Percentiles rank a stretch among this genome's conserved stretches.
These are phyloP conservation scores for Synanthedon formicaeformis DNA, from an alignment of 2,888 invertebrate species.

Conservation along the genomic window DNA sequence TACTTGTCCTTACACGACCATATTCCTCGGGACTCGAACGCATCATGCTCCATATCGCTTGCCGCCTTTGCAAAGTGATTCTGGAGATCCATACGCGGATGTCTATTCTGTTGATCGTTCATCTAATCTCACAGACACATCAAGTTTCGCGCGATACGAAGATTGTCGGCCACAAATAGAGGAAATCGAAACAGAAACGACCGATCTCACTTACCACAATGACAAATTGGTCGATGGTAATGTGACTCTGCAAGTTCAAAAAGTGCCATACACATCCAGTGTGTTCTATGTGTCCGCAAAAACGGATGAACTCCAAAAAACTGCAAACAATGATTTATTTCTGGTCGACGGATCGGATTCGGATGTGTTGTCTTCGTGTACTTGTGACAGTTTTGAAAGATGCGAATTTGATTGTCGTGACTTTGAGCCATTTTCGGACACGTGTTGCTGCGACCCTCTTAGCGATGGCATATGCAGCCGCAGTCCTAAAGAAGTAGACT, in stretches of 20 bases:
- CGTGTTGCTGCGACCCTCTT: conserved; percentile 69
- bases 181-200: conserved; percentile 30
- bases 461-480: conserved; percentile 63
- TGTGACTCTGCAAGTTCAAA: conserved; percentile 47
- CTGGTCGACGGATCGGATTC: conserved; percentile 54
- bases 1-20: conserved; percentile 63
- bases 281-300: conserved; percentile 54
- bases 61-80: conserved; percentile 47
- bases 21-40: conserved; percentile 48
- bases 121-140: conserved; percentile 61
- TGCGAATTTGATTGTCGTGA: conserved; percentile 70
- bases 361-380: conserved; percentile 68
- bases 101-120: conserved; percentile 59
- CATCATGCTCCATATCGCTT: conserved; percentile 38
- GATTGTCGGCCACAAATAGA: conserved; percentile 50
- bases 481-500: conserved; percentile 62
- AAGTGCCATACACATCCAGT: conserved; percentile 58
- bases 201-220: conserved; percentile 21
- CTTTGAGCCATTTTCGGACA: conserved; percentile 72
- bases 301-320: conserved; percentile 32
- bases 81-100: conserved; percentile 52
- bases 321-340: conserved; percentile 42
- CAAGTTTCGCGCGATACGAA: conserved; percentile 62
- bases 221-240: conserved; percentile 28
- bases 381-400: conserved; percentile 66